Evolutionary conservation across 2,888 invertebrate species (phyloP), one percentile per base, ranked within the genome.

Genomic region (Drosophila affinis): DNA sequence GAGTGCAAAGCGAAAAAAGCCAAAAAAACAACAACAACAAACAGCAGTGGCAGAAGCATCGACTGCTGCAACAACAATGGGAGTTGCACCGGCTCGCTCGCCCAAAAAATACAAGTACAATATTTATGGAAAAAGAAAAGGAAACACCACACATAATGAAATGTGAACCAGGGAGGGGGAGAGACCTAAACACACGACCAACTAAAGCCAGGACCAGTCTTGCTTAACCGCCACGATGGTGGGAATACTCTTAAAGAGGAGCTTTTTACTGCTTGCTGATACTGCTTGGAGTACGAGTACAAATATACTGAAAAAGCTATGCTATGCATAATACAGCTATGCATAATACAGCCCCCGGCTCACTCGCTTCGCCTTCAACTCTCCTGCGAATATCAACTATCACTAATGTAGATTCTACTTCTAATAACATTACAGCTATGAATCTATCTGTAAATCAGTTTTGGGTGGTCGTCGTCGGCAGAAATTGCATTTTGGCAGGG

Each of bases 51-150:
- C 39, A 39, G 39, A 59, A 53, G 57, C 34, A 34, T 34, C 34
- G 14, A 39, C 39, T 39, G 39, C 39, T 61, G 48, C 53, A 70
- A 55, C 51, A 62, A 60, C 58, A 48, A 10, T 52, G 63, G 48
- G 24, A 67, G 59, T 49, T 49, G 17, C 59, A 54, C 64, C 51
- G 53, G 62, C 78, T 78, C 14, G 39, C 39, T 39, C 39, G 65
- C 61, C 64, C 63, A 52, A 72, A 74, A 79, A 64, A 76, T 70
- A 74, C 72, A 61, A 75, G 65, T 34, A 24, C 24, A 24, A 24
- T 24, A 39, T 46, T 34, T 45, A 24, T 46, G 39, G 47, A 51
- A 51, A 60, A 18, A 68, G 51, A 49, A 65, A 49, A 64, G 32
- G 5, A 24, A 27, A 29, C 29, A 29, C 59, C 45, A 52, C 56